These are phyloP conservation scores for Chloropsis cyanopogon DNA, from an alignment of 2,113 vertebrate genomes.

Conservation along the genomic window DNA sequence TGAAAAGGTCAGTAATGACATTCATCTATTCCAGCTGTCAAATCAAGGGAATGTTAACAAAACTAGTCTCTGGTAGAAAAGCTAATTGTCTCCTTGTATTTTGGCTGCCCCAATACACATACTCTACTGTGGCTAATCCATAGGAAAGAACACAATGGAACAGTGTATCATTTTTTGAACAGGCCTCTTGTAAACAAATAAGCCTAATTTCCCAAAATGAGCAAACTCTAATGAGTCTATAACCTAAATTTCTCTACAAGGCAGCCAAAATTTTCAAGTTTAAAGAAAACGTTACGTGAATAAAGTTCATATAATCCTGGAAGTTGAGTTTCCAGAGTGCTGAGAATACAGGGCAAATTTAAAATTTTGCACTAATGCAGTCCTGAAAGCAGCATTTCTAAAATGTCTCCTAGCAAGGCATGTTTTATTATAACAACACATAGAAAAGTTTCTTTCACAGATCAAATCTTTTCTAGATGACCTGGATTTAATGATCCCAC, in stretches of 20 bases:
- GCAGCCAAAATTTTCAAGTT: neutral
- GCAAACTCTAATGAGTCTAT: neutral
- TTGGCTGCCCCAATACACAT: conserved; percentile 10
- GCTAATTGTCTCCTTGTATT: conserved; percentile 26
- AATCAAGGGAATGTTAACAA: conserved; percentile 43
- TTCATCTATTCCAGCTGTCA: conserved; percentile 61
- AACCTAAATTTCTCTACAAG: neutral
- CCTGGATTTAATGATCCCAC: neutral
- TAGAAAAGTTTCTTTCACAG: neutral
- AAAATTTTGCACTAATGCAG: neutral
- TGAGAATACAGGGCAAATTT: neutral
- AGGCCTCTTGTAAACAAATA: neutral
- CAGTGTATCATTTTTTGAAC: neutral
- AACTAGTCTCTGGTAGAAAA: conserved; percentile 24
- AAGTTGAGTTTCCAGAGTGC: neutral
- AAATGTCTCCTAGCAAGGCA: neutral
- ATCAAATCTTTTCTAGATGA: neutral
- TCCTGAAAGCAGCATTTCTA: neutral
- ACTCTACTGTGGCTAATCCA: neutral
- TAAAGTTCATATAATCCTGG: neutral
- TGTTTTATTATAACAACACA: neutral
- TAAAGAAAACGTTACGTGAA: neutral
- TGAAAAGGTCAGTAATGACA: conserved; percentile 68
- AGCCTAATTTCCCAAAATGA: neutral
- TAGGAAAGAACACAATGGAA: neutral